Evolutionary conservation across 2,888 invertebrate species (phyloP).

Genomic region (Pyrrhosoma nymphula): DNA sequence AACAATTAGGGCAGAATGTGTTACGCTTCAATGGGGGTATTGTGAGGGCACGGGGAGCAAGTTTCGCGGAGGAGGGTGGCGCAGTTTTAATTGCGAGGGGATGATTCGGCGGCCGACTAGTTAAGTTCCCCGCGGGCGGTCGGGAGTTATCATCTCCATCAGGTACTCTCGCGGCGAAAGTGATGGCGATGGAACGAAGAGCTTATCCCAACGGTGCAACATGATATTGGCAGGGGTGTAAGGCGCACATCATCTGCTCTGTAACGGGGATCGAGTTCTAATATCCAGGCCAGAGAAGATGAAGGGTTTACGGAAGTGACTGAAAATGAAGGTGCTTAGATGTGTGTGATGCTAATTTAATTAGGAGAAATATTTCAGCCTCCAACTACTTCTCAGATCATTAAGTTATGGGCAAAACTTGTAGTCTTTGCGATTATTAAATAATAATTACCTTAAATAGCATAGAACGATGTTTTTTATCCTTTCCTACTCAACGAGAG

Average conservation of each 20-base stretch:
- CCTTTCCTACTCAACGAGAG: too few relatives aligned
- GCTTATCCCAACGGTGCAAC: not conserved
- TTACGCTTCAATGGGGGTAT: not conserved
- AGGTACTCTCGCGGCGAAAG: not conserved
- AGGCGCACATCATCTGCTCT: not conserved
- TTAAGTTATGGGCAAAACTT: too few relatives aligned
- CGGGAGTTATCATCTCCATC: not conserved
- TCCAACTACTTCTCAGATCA: too few relatives aligned
- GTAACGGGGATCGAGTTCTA: not conserved
- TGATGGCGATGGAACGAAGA: not conserved
- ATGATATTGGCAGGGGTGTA: not conserved
- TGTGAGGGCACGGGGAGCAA: not conserved
- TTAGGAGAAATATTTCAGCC: too few relatives aligned
- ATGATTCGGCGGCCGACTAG: not conserved
- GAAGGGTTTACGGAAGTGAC: too few relatives aligned
- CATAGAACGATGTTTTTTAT: too few relatives aligned
- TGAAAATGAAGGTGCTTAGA: too few relatives aligned
- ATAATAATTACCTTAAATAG: too few relatives aligned
- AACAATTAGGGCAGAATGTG: constrained; percentile 2
- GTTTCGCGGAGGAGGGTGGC: not conserved
- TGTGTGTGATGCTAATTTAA: too few relatives aligned
- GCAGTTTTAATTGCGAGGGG: not conserved
- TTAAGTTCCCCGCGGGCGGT: not conserved
- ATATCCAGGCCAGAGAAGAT: not conserved
- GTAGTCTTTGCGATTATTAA: too few relatives aligned